Base-by-base conservation (phyloP, 2,888 invertebrate genomes). In the Athripsodes cinereus region DNA sequence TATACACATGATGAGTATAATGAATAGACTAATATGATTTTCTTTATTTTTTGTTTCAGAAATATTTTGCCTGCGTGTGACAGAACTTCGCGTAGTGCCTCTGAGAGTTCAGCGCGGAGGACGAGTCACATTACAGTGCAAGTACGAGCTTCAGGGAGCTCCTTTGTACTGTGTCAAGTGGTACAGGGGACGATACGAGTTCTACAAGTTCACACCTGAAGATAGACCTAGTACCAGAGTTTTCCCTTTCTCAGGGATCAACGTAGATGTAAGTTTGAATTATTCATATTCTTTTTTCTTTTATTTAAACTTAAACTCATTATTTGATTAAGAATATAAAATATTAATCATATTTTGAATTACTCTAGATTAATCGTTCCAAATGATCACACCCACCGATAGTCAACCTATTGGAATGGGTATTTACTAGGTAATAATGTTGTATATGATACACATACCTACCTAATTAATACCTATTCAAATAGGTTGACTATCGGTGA, bases 151-250 rank as follows among this genome's bases (percentile, higher is more conserved):
- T 64, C 83, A 83, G 2, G 83, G 82, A 11, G 84, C 84, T 6
- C 83, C 83, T 0, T 73, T 86, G 10, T 86, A 86, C 72, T 83
- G 84, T 49, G 84, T 85, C 60, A 86, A 86, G 71, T 86, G 85
- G 83, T 86, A 86, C 72, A 78, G 84, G 65, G 85, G 85, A 49
- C 78, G 80, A 65, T 79, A 84, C 69, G 86, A 86, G 73, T 86
- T 86, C 74, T 86, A 83, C 70, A 77, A 85, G 63, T 80, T 74
- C 67, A 82, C 85, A 16, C 85, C 85, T 0, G 83, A 81, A 6
- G 85, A 86, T 68, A 75, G 74, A 57, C 85, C 85, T 0, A 78
- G 81, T 26, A 83, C 82, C 1, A 85, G 84, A 73, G 81, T 83
- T 65, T 86, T 85, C 66, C 82, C 81, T 1, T 86, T 85, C 66